Base-by-base conservation (phyloP, 2,888 invertebrate genomes). In the Acanthococcus lagerstroemiae region DNA sequence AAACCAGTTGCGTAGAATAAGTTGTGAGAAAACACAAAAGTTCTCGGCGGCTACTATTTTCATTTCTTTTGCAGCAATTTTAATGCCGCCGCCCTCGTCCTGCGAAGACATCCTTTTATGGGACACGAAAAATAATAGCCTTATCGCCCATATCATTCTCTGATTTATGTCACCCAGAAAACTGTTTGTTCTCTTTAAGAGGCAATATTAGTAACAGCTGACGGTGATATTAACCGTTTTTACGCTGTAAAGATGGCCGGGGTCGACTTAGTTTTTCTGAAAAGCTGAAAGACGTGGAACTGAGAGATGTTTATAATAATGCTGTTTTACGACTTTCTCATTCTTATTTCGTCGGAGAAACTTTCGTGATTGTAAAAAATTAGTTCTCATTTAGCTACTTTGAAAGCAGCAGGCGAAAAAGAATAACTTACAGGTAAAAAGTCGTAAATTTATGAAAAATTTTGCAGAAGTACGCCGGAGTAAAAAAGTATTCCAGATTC, bases 211-310 rank as follows among this genome's bases (percentile, higher is more conserved):
- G 60, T 60, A 48, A 50, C 60, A 60, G 46, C 60, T 60, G 60
- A 60, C 60, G 60, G 25, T 50, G 60, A 60, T 60, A 60, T 60
- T 60, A 60, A 60, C 44, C 60, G 50, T 60, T 48, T 48, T 60
- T 50, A 60, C 60, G 48, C 50, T 46, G 17, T 60, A 60, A 48
- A 60, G 50, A 60, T 48, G 50, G n/a, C n/a, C n/a, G n/a, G n/a
- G n/a, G 48, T 60, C 26, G 60, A 50, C 60, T 60, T 45, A 48
- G 48, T 60, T 48, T n/a, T 60, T 48, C 48, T 60, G 30, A 50
- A 46, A 45, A 60, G 50, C 26, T 19, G 48, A 60, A 48, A 48
- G 12, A 37, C 37, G 37, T 37, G n/a, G n/a, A n/a, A 37, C 37
- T n/a, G 37, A 37, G 12, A n/a, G n/a, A 37, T n/a, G 37, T n/a